Conservation (phyloP, 2,797 vertebrate genomes). For the Tangara arthus region DNA sequence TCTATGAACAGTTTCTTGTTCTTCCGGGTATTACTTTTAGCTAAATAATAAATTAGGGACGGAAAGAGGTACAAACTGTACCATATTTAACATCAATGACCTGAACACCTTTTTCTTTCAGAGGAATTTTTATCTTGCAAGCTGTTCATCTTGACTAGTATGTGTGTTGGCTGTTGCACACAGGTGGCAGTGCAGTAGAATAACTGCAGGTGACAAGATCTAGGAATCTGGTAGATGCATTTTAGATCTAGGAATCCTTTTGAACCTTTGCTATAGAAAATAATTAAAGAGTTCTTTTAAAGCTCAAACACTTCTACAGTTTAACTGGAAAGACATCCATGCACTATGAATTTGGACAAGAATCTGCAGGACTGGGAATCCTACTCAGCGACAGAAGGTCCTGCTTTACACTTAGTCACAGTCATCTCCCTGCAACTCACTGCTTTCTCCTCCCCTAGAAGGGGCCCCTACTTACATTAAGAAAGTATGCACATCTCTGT, state of each 20-base stretch:
- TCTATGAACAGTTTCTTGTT: not conserved
- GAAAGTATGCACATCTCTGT: not conserved
- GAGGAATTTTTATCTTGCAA: not conserved
- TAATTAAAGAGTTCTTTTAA: not conserved
- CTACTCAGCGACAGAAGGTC: not conserved
- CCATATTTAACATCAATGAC: not conserved
- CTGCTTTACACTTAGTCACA: not conserved
- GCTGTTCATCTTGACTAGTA: not conserved
- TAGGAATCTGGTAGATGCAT: not conserved
- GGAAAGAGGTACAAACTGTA: not conserved
- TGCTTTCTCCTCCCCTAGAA: not conserved
- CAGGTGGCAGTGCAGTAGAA: not conserved
- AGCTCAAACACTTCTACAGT: not conserved
- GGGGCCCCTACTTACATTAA: not conserved
- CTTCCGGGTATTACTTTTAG: not conserved
- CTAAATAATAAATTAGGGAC: not conserved
- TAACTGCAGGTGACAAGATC: not conserved
- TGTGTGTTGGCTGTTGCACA: not conserved
- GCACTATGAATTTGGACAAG: not conserved
- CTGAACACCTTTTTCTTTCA: not conserved
- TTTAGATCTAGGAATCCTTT: not conserved
- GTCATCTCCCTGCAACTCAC: not conserved
- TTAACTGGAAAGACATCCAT: not conserved
- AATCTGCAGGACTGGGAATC: not conserved
- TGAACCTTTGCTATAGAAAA: not conserved